phyloP scores from a whole-genome alignment of 2,888 invertebrate genomes.

The Aporophyla lueneburgensis region DNA sequence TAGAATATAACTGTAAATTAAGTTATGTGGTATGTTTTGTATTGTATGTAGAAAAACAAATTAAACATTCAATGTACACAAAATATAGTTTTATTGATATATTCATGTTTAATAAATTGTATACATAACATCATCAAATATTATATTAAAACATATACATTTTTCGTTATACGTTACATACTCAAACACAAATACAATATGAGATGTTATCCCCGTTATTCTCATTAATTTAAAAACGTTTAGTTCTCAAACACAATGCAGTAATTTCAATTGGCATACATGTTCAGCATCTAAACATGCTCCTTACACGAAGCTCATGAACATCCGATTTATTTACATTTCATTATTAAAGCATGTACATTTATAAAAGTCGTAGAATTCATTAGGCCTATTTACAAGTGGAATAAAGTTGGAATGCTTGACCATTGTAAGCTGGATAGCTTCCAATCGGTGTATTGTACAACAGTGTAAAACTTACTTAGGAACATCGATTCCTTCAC shows the following conservation, averaged over 20 bases:
- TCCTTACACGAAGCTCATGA: conserved; percentile 82
- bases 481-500: conserved; percentile 88
- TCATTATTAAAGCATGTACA: conserved; percentile 87
- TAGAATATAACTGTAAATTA: conserved; percentile 40
- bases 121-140: conserved; percentile 91
- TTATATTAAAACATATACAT: conserved; percentile 91
- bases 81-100: conserved; percentile 92
- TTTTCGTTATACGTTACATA: conserved; percentile 90
- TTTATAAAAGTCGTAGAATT: conserved; percentile 84
- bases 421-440: conserved; percentile 84
- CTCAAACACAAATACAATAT: conserved; percentile 90
- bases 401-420: conserved; percentile 90
- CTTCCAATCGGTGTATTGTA: conserved; percentile 82
- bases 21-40: conserved; percentile 69
- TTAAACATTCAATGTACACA: conserved; percentile 89
- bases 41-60: conserved; percentile 79
- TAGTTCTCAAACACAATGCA: conserved; percentile 82
- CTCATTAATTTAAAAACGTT: conserved; percentile 84
- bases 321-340: conserved; percentile 87
- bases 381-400: conserved; percentile 90
- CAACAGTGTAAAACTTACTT: conserved; percentile 82
- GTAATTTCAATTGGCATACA: conserved; percentile 82
- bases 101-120: conserved; percentile 91
- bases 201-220: conserved; percentile 90
- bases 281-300: conserved; percentile 81